Evolutionary conservation across 2,888 invertebrate species (phyloP).

Genomic region (Drosophila suboccidentalis): DNA sequence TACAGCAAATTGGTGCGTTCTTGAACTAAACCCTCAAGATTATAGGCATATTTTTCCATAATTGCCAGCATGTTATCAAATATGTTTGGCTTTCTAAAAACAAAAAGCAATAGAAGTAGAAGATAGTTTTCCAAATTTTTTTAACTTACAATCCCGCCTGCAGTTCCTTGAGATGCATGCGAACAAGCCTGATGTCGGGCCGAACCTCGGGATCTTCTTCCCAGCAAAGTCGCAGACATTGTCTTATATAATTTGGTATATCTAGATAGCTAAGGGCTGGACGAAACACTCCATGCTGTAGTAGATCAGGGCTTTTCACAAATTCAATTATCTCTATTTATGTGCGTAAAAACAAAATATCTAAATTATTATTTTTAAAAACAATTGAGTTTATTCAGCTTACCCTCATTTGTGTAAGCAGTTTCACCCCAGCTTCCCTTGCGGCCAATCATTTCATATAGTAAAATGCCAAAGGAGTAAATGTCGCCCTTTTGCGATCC

Average conservation of each 20-base stretch:
- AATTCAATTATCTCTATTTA: conserved; percentile 87
- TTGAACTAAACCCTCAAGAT: conserved; percentile 93
- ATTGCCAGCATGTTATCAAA: conserved; percentile 96
- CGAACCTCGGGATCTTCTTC: conserved; percentile 90
- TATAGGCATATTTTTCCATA: conserved; percentile 96
- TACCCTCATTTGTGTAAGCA: conserved; percentile 88
- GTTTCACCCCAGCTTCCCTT: conserved; percentile 93
- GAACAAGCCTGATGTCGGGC: conserved; percentile 92
- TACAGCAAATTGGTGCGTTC: conserved; percentile 92
- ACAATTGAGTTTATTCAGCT: neutral
- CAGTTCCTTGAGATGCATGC: conserved; percentile 92
- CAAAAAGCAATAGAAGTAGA: neutral
- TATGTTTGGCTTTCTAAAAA: conserved; percentile 91
- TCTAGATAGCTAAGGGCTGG: conserved; percentile 89
- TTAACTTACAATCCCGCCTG: conserved; percentile 88
- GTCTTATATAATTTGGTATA: conserved; percentile 91
- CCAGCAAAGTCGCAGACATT: conserved; percentile 93
- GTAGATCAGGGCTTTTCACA: conserved; percentile 87
- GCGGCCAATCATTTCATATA: conserved; percentile 93
- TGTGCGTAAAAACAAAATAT: neutral
- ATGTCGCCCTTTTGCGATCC: conserved; percentile 95
- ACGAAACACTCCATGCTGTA: conserved; percentile 86
- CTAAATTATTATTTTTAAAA: neutral
- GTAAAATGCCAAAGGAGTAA: conserved; percentile 93
- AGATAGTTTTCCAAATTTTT: too few species aligned